These are phyloP conservation scores for Zaprionus taronus DNA, from an alignment of 1,140 invertebrate species.

Conservation along the genomic window DNA sequence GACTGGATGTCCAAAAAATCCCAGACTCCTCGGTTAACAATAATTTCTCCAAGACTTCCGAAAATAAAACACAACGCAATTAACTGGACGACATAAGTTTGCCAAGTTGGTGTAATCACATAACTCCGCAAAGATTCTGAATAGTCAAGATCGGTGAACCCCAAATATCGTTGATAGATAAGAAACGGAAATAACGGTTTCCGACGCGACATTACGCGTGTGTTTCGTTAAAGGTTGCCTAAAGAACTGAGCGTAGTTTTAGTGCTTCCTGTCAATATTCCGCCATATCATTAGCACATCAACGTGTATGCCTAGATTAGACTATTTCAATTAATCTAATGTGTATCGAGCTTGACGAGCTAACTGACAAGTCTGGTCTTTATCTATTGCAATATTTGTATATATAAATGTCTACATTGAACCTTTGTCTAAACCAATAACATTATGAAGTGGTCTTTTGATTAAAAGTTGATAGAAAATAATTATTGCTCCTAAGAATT, in stretches of 20 bases:
- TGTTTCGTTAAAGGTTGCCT: neutral
- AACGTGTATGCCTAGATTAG: neutral
- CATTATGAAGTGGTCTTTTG: neutral
- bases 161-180: slow-evolving; percentile 25
- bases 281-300: slow-evolving; percentile 1
- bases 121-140: slow-evolving; percentile 10
- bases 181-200: neutral
- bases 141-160: slow-evolving; percentile 18
- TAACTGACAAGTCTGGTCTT: neutral
- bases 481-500: neutral
- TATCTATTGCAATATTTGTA: neutral
- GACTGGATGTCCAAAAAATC: slow-evolving; percentile 1
- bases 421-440: neutral
- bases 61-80: neutral
- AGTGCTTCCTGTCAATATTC: neutral
- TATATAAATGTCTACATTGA: too few relatives aligned
- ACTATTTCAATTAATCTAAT: slow-evolving; percentile 13
- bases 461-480: neutral
- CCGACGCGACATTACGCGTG: neutral
- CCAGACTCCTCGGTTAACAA: neutral
- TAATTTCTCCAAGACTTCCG: neutral
- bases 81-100: neutral
- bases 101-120: slow-evolving; percentile 11
- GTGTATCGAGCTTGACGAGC: neutral
- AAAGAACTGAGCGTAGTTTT: neutral